A percentile compares a stretch with the other conserved stretches of the same genome.
phyloP scores from a whole-genome alignment of 2,888 invertebrate species.

The Lucinisca nassula region DNA sequence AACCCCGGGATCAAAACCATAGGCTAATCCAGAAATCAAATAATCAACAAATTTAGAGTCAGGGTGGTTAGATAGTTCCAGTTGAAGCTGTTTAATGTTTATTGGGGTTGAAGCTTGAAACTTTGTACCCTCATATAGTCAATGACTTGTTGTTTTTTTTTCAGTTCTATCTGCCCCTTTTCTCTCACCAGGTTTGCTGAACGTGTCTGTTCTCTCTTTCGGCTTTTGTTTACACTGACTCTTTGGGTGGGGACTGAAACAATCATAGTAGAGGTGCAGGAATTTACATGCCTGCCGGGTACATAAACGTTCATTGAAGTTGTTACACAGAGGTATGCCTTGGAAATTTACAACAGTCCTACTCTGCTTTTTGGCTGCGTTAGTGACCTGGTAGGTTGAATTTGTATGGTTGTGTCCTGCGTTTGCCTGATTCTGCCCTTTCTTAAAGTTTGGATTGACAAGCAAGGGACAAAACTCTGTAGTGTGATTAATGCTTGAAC shows the following conservation, averaged over 20 bases:
- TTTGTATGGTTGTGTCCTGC: not conserved
- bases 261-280: not conserved
- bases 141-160: too few species aligned
- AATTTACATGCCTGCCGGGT: not conserved
- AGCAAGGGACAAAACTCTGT: not conserved
- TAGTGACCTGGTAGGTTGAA: not conserved
- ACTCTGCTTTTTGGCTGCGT: too few species aligned
- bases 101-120: not conserved
- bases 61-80: not conserved
- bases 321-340: not conserved
- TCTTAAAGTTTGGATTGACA: not conserved
- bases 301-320: not conserved
- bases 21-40: not conserved
- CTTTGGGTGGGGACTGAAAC: not conserved
- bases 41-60: not conserved
- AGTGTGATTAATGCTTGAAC: not conserved
- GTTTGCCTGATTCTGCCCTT: not conserved
- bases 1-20: not conserved
- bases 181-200: not conserved
- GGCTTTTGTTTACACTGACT: not conserved
- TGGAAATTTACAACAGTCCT: not conserved
- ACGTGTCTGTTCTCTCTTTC: not conserved
- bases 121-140: not conserved
- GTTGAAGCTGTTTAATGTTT: not conserved
- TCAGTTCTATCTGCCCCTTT: not conserved